Evolutionary conservation across 1,140 invertebrate genomes (phyloP).

Genomic region (Notospermus geniculatus): DNA sequence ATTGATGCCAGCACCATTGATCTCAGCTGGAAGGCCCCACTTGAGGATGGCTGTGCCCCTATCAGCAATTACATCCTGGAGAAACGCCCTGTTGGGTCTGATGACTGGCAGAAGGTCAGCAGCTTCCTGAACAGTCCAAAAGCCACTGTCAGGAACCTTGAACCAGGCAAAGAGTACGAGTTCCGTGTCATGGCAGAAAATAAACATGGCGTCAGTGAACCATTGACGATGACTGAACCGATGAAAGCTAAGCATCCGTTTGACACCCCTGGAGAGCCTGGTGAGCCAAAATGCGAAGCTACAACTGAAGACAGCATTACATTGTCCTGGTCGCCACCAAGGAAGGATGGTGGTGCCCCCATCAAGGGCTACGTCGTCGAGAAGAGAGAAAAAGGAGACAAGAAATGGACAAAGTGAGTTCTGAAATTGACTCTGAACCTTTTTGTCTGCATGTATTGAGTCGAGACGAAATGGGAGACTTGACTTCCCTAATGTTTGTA

Average conservation of each 20-base stretch:
- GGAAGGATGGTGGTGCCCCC: conserved; percentile 73
- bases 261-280: conserved; percentile 86
- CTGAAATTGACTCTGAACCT: conserved; percentile 39
- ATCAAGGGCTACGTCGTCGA: conserved; percentile 90
- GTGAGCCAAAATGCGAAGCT: conserved; percentile 79
- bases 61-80: conserved; percentile 97
- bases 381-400: conserved; percentile 75
- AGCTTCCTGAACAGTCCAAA: conserved; percentile 88
- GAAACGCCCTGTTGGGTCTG: conserved; percentile 73
- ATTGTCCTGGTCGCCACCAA: conserved; percentile 87
- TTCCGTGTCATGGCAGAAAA: conserved; percentile 98
- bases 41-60: conserved; percentile 79
- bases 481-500: no score
- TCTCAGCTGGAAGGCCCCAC: conserved; percentile 92
- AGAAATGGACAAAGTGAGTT: conserved; percentile 55
- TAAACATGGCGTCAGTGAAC: conserved; percentile 91
- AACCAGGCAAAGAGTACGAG: conserved; percentile 88
- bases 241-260: conserved; percentile 94
- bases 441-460: background rate
- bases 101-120: conserved; percentile 62
- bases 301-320: conserved; percentile 92
- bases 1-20: conserved; percentile 94
- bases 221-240: conserved; percentile 80
- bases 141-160: conserved; percentile 84
- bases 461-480: no score